A percentile compares a stretch with the other conserved stretches of the same genome.
phyloP scores from a whole-genome alignment of 2,113 vertebrate genomes.

The Terrapene triunguis region DNA sequence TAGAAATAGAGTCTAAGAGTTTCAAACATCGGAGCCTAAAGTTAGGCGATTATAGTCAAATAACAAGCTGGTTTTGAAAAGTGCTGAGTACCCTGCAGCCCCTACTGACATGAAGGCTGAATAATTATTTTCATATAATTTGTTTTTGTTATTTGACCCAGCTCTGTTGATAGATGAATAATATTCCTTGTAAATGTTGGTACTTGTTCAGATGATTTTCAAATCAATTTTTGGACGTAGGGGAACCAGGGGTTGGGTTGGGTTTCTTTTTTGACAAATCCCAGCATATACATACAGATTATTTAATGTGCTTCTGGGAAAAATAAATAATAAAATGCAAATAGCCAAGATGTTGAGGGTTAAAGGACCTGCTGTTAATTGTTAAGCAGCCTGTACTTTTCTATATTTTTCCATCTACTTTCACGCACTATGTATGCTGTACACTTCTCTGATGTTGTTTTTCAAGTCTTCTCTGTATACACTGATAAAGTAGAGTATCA shows the following conservation, averaged over 20 bases:
- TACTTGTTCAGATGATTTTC: neutral
- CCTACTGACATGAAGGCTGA: neutral
- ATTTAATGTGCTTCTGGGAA: neutral
- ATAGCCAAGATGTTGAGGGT: neutral
- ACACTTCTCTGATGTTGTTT: neutral
- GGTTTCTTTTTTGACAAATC: neutral
- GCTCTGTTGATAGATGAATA: too few species aligned
- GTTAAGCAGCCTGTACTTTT: neutral
- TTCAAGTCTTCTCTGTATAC: neutral
- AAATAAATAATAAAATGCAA: neutral
- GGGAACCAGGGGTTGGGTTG: neutral
- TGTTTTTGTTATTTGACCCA: too few species aligned
- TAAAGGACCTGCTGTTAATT: neutral
- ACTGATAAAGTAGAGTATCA: neutral
- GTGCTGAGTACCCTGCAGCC: too few species aligned
- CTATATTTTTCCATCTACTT: neutral
- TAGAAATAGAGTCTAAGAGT: neutral
- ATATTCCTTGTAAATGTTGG: too few species aligned
- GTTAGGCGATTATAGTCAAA: neutral
- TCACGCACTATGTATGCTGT: fast-evolving
- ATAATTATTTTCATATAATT: neutral
- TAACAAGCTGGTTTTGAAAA: neutral
- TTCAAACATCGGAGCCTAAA: neutral
- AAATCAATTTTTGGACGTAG: neutral
- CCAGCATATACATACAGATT: neutral